A percentile compares a stretch with the other conserved stretches of the same genome.
Conservation (phyloP, 1,140 invertebrate genomes). For the Saccostrea echinata region DNA sequence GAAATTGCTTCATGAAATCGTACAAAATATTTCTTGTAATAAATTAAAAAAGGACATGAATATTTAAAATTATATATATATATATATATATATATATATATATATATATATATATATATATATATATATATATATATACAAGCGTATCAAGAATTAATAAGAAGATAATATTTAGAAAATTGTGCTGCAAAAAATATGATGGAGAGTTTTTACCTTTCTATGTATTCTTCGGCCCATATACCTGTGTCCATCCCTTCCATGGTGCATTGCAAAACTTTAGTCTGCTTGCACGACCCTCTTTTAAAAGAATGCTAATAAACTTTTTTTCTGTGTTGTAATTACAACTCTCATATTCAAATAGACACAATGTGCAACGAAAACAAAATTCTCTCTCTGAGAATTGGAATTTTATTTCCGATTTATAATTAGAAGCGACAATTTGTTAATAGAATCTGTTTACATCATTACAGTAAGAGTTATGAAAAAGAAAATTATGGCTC, state of each 20-base stretch:
- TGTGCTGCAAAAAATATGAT: too few species aligned
- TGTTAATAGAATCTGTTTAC: background rate
- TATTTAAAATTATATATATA: too few species aligned
- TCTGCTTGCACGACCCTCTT: background rate
- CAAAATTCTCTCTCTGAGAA: background rate
- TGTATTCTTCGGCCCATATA: background rate
- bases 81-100: too few species aligned
- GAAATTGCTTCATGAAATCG: too few species aligned
- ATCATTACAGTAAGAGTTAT: background rate
- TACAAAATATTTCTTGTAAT: too few species aligned
- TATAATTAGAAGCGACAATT: background rate
- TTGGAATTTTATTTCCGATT: slow-evolving; percentile 16
- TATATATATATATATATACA: too few species aligned
- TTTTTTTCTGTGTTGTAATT: background rate
- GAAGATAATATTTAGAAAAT: too few species aligned
- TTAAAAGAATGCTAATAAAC: background rate
- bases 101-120: too few species aligned
- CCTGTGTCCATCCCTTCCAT: background rate
- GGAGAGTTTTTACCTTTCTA: background rate
- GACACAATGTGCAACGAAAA: background rate
- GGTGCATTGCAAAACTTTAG: background rate
- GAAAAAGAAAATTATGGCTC: background rate
- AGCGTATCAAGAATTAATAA: too few species aligned
- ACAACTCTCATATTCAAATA: background rate
- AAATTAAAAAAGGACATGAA: too few species aligned